Evolutionary conservation across 2,113 vertebrate genomes (phyloP), one percentile per base, ranked within the genome.

Genomic region (Trogon surrucura): DNA sequence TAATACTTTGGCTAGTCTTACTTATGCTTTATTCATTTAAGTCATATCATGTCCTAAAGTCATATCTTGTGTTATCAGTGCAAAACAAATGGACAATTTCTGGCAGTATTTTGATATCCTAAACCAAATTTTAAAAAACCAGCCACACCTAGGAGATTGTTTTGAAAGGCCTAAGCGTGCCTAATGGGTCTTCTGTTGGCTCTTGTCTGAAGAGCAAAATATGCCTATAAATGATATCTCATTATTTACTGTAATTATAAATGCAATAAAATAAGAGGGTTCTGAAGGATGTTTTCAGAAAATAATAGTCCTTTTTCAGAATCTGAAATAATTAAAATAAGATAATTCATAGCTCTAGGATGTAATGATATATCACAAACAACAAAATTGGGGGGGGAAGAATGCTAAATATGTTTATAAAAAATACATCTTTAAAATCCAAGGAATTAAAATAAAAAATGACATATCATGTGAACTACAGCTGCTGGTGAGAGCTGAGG

Each of bases 201-300:
- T 87, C n/a, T 86, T 2, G 85, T 77, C 45, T 53, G 38, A 58
- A 83, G 64, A 50, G 17, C 66, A 78, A 60, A 89, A 65, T 66
- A 88, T 29, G 32, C 64, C 51, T 80, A 36, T 88, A 64, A 91
- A 86, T 0, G 5, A n/a, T 79, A 70, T 54, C 38, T 61, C 19
- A 20, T 92, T 86, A 75, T 79, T 94, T 93, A n/a, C 34, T 87
- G 57, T 72, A 94, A 91, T 89, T 93, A 54, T 12, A 8, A 84
- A 75, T 79, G 69, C 47, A 80, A 67, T 84, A 94, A 92, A 78
- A 60, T 45, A 66, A 75, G 69, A 78, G 44, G 66, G 20, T 89
- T 91, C 53, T 72, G 85, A 86, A 86, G 22, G 53, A 48, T 91
- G 7, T 69, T 91, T 88, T 75, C 32, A 57, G 53, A 79, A 92